Evolutionary conservation across 2,797 vertebrate genomes (phyloP).

Genomic region (Schizothorax lantsangensis): DNA sequence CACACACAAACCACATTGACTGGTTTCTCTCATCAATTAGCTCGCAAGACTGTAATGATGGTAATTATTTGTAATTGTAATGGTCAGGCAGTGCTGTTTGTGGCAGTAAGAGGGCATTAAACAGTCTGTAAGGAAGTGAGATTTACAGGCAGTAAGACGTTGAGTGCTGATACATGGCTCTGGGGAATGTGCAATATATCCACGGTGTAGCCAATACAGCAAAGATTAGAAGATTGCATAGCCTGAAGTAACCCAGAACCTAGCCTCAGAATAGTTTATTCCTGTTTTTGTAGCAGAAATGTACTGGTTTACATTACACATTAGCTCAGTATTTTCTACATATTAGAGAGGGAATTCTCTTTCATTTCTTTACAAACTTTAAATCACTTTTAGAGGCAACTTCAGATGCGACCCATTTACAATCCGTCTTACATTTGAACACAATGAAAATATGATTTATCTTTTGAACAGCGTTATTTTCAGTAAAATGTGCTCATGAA

Average conservation of each 20-base stretch:
- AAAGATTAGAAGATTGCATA: slow-evolving; percentile 13
- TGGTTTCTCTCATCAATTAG: slow-evolving; percentile 62
- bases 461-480: background rate
- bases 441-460: background rate
- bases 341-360: background rate
- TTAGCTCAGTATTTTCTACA: background rate
- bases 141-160: slow-evolving; percentile 53
- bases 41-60: slow-evolving; percentile 58
- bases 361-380: background rate
- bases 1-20: slow-evolving; percentile 46
- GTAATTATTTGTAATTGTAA: slow-evolving; percentile 60
- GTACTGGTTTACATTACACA: background rate
- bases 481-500: background rate
- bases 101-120: slow-evolving; percentile 53
- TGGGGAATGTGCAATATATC: slow-evolving; percentile 36
- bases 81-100: slow-evolving; percentile 55
- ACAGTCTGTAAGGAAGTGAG: slow-evolving; percentile 44
- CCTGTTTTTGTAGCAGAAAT: background rate
- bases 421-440: background rate
- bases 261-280: background rate
- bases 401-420: background rate
- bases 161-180: slow-evolving; percentile 51
- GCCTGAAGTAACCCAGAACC: background rate
- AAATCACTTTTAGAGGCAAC: background rate
- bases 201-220: slow-evolving; percentile 6